Conservation (phyloP, 2,888 invertebrate species). For the Xestobium rufovillosum region DNA sequence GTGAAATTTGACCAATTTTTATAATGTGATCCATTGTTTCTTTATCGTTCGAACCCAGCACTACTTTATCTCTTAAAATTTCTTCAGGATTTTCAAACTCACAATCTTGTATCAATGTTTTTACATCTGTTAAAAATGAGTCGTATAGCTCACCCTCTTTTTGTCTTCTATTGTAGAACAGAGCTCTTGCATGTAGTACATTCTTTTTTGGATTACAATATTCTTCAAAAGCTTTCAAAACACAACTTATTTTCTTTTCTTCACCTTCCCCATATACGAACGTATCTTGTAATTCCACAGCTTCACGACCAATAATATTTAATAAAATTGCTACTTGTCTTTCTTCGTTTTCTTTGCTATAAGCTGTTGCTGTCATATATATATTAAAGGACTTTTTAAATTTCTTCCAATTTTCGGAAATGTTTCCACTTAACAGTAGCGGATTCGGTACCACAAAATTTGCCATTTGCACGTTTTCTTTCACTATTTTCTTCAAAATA, state of each 20-base stretch:
- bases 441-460: no score
- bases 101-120: no score
- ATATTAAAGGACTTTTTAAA: conserved; percentile 4
- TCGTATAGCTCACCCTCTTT: no score
- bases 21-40: conserved; percentile 9
- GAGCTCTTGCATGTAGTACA: conserved; percentile 9
- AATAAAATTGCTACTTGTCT: conserved; percentile 7
- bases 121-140: no score
- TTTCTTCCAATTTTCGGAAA: conserved; percentile 7
- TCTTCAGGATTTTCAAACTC: conserved; percentile 10
- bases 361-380: conserved; percentile 8
- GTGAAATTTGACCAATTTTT: conserved; percentile 2
- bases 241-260: conserved; percentile 4
- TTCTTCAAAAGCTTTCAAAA: conserved; percentile 7
- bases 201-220: conserved; percentile 12
- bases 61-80: conserved; percentile 11
- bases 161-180: conserved; percentile 9
- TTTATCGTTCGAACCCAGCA: conserved; percentile 7
- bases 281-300: conserved; percentile 7
- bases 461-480: no score
- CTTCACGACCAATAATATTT: conserved; percentile 7
- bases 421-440: no score
- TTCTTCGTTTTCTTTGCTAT: conserved; percentile 4
- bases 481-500: no score
- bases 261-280: conserved; percentile 4